phyloP scores from a whole-genome alignment of 2,797 vertebrate species.

The Urophycis tenuis region DNA sequence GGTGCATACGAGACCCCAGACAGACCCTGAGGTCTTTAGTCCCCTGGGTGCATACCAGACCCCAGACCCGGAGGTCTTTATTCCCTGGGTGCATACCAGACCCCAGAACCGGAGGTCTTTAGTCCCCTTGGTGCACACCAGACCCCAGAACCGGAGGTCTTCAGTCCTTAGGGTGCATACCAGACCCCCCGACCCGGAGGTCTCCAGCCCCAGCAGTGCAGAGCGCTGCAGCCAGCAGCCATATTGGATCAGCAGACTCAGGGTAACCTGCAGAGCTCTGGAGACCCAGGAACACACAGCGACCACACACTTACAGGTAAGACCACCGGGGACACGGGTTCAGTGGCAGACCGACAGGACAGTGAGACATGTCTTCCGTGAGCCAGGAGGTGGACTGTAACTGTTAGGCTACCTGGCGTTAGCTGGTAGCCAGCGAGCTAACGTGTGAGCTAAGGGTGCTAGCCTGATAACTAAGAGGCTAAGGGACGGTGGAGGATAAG shows the following conservation, averaged over 20 bases:
- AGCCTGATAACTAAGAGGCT: conserved; percentile 27
- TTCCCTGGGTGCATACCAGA: no score
- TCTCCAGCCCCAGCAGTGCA: conserved; percentile 83
- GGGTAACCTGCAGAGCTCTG: conserved; percentile 68
- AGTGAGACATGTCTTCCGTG: not conserved
- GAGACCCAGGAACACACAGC: conserved; percentile 28
- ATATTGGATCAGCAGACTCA: conserved; percentile 68
- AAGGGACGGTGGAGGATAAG: no score
- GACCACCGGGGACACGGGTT: not conserved
- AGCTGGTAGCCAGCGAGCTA: conserved; percentile 3
- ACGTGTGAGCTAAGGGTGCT: conserved; percentile 6
- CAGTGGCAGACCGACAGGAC: not conserved
- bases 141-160: no score
- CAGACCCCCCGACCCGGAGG: conserved; percentile 49
- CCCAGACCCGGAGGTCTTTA: no score
- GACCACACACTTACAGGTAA: conserved; percentile 53
- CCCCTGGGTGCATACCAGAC: conserved; percentile 30
- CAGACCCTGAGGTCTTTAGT: conserved; percentile 69
- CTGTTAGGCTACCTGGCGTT: conserved; percentile 31
- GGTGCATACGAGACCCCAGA: conserved; percentile 32
- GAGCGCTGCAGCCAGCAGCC: conserved; percentile 84
- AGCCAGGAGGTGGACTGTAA: conserved; percentile 4
- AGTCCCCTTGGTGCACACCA: conserved; percentile 38
- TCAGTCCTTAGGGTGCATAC: no score
- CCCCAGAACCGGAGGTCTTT: conserved; percentile 64